phyloP scores from a whole-genome alignment of 2,113 vertebrate species.

The Anas platyrhynchos region DNA sequence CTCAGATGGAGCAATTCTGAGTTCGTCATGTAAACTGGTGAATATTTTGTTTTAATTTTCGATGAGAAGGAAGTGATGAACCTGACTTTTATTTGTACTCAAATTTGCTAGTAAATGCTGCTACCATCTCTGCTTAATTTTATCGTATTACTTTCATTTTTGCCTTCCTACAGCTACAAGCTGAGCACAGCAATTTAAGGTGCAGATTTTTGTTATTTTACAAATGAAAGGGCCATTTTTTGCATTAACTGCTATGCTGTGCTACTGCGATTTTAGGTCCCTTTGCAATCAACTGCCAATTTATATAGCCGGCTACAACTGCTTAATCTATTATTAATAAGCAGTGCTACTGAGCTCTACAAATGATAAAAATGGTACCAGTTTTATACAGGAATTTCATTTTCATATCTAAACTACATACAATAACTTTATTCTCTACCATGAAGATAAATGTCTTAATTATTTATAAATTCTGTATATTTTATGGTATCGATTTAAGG shows the following conservation, averaged over 20 bases:
- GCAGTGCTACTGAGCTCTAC: slow-evolving; percentile 65
- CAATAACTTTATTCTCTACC: slow-evolving; percentile 68
- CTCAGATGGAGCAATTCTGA: slow-evolving; percentile 31
- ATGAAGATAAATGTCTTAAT: slow-evolving; percentile 76
- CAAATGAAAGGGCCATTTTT: slow-evolving; percentile 62
- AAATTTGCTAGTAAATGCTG: slow-evolving; percentile 33
- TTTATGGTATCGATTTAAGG: slow-evolving; percentile 65
- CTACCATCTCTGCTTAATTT: slow-evolving; percentile 29
- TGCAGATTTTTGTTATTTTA: slow-evolving; percentile 71
- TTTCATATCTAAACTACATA: slow-evolving; percentile 69
- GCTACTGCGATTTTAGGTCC: slow-evolving; percentile 64
- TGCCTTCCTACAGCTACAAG: slow-evolving; percentile 58
- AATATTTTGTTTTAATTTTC: slow-evolving; percentile 50
- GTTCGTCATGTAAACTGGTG: slow-evolving; percentile 26
- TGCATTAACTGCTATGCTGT: slow-evolving; percentile 67
- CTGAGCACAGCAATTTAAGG: slow-evolving; percentile 60
- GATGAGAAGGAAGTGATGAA: slow-evolving; percentile 14
- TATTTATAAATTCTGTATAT: slow-evolving; percentile 75
- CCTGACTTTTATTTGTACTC: background rate
- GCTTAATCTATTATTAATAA: slow-evolving; percentile 79
- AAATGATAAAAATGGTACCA: slow-evolving; percentile 73
- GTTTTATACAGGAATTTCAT: slow-evolving; percentile 72
- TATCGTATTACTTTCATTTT: slow-evolving; percentile 52
- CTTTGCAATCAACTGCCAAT: slow-evolving; percentile 74
- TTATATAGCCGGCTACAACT: slow-evolving; percentile 73